A percentile compares a stretch with the other conserved stretches of the same genome.
These are phyloP conservation scores for Panulirus ornatus DNA, from an alignment of 1,140 invertebrate genomes.

Conservation along the genomic window DNA sequence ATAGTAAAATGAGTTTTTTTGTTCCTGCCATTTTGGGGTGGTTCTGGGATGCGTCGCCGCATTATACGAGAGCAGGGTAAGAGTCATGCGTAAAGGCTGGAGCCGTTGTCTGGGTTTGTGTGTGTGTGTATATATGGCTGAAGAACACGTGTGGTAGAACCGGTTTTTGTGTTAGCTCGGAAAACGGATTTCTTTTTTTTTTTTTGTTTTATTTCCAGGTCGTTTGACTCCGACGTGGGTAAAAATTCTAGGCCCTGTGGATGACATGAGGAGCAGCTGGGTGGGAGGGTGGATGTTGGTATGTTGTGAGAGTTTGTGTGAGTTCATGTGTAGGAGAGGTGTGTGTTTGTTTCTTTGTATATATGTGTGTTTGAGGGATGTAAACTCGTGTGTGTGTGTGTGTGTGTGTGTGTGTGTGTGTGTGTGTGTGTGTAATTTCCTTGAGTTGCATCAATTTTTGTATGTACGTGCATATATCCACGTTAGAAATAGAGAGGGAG, in stretches of 20 bases:
- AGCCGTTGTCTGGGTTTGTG: neutral
- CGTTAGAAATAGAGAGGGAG: neutral
- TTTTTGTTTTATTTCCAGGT: neutral
- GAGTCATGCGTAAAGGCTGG: neutral
- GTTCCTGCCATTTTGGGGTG: neutral
- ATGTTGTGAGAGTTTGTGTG: neutral
- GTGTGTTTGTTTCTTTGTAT: conserved; percentile 13
- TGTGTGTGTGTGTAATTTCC: neutral
- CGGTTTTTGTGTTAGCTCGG: neutral
- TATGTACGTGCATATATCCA: no score
- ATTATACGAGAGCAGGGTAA: conserved; percentile 26
- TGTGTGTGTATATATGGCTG: conserved; percentile 1
- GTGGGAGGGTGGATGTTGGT: neutral
- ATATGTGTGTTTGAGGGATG: conserved; percentile 7
- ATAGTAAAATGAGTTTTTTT: conserved; percentile 62
- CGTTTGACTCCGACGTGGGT: neutral
- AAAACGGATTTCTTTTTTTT: conserved; percentile 22
- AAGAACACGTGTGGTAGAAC: neutral
- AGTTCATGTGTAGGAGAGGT: neutral
- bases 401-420: neutral
- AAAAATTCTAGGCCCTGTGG: conserved; percentile 20
- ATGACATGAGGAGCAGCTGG: neutral
- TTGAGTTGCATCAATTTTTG: neutral
- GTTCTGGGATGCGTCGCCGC: conserved; percentile 44
- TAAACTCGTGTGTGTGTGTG: conserved; percentile 27